Percentiles rank a stretch among this genome's conserved stretches.
Evolutionary conservation across 1,140 invertebrate species (phyloP).

Genomic region (Hypsibius dujardini): DNA sequence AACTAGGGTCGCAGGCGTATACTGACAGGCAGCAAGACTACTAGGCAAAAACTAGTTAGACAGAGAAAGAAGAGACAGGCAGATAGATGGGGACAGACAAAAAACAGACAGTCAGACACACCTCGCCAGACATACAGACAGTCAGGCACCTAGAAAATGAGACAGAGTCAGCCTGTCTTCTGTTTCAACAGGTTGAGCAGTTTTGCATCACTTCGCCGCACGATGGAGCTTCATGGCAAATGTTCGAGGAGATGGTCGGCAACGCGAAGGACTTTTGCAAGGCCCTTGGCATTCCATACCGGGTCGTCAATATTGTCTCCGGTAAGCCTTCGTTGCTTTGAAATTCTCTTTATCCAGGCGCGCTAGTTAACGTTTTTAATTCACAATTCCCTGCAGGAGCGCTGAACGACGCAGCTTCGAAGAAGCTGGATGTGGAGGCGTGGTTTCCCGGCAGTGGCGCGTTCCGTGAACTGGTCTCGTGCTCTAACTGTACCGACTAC

Average conservation of each 20-base stretch:
- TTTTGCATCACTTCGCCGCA: constrained; percentile 90
- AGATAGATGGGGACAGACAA: too few relatives aligned
- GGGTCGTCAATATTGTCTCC: constrained; percentile 94
- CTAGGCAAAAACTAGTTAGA: too few relatives aligned
- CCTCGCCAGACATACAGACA: too few relatives aligned
- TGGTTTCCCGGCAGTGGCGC: constrained; percentile 82
- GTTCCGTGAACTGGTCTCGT: constrained; percentile 92
- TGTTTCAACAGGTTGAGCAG: constrained; percentile 60
- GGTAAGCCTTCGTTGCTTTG: constrained; percentile 33
- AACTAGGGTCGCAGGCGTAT: too few relatives aligned
- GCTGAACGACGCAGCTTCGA: constrained; percentile 92
- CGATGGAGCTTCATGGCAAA: constrained; percentile 89
- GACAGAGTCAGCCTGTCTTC: constrained; percentile 14
- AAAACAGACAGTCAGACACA: too few relatives aligned
- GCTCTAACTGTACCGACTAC: constrained; percentile 97
- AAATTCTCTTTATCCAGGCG: constrained; percentile 19
- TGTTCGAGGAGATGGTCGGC: constrained; percentile 96
- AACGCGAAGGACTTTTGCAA: constrained; percentile 91
- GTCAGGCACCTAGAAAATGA: too few relatives aligned
- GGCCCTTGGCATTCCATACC: constrained; percentile 73
- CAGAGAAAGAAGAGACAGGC: too few relatives aligned
- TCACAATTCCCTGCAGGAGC: constrained; percentile 44
- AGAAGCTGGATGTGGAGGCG: constrained; percentile 93
- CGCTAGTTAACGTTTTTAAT: not conserved
- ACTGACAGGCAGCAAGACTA: too few relatives aligned